phyloP scores from a whole-genome alignment of 2,113 vertebrate species.

The Epinephelus cyanopodus region DNA sequence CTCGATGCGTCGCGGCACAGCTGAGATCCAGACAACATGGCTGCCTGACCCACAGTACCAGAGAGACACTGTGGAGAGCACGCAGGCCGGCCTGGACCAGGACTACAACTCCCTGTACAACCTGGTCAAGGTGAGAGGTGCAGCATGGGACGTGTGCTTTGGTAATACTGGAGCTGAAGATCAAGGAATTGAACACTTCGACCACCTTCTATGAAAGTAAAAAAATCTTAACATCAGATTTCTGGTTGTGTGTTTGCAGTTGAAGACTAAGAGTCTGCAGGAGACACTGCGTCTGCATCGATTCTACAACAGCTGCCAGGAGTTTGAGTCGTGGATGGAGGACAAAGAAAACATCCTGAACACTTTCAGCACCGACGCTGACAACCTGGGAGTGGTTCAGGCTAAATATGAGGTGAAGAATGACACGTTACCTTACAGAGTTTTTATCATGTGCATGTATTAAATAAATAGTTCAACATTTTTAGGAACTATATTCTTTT shows the following conservation, averaged over 20 bases:
- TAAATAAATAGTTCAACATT: background rate
- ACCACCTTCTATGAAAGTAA: background rate
- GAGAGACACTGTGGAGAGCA: slow-evolving; percentile 84
- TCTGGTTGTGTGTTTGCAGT: slow-evolving; percentile 62
- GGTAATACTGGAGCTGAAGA: too few relatives aligned
- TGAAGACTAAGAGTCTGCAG: slow-evolving; percentile 84
- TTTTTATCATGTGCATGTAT: background rate
- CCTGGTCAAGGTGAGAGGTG: slow-evolving; percentile 85
- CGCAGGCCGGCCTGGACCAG: slow-evolving; percentile 82
- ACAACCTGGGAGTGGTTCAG: slow-evolving; percentile 84
- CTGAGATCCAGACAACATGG: slow-evolving; percentile 73
- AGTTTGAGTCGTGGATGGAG: slow-evolving; percentile 92
- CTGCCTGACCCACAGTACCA: slow-evolving; percentile 85
- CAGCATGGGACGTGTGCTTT: slow-evolving; percentile 19
- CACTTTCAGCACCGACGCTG: slow-evolving; percentile 81
- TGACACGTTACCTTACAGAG: background rate
- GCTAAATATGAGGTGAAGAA: slow-evolving; percentile 89
- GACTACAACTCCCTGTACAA: slow-evolving; percentile 82
- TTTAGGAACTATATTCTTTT: too few relatives aligned
- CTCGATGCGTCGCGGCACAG: slow-evolving; percentile 70
- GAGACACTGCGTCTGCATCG: slow-evolving; percentile 87
- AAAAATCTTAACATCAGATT: background rate
- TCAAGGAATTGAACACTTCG: too few relatives aligned
- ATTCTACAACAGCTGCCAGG: slow-evolving; percentile 88
- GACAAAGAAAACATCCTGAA: slow-evolving; percentile 88